Evolutionary conservation across 1,140 invertebrate species (phyloP).

Genomic region (Leptinotarsa undecemlineata): DNA sequence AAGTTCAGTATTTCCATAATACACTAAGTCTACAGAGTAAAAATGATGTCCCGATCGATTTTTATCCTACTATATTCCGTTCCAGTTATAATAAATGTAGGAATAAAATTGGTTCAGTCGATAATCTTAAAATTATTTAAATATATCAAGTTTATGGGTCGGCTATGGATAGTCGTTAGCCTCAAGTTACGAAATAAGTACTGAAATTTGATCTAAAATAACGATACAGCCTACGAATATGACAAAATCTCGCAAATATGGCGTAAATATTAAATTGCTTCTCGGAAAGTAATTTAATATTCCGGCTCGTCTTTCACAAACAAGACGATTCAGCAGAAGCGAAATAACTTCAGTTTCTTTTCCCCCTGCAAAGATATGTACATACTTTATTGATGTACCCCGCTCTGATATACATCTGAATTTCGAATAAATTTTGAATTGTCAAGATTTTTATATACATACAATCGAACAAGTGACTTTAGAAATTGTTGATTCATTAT

Average conservation of each 20-base stretch:
- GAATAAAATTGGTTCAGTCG: conserved; percentile 14
- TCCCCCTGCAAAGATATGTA: background rate
- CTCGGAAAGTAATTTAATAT: background rate
- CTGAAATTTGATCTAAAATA: conserved; percentile 24
- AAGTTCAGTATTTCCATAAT: conserved; percentile 19
- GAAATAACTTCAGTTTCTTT: background rate
- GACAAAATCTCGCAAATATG: conserved; percentile 20
- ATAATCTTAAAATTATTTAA: conserved; percentile 19
- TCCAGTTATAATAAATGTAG: background rate
- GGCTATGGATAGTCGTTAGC: conserved; percentile 1
- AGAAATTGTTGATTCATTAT: background rate
- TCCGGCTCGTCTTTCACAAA: background rate
- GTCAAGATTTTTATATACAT: background rate
- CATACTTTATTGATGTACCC: background rate
- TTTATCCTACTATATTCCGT: conserved; percentile 10
- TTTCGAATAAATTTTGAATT: background rate
- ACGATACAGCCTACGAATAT: conserved; percentile 18
- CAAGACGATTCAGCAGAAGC: conserved; percentile 1
- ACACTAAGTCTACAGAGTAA: conserved; percentile 9
- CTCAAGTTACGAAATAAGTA: conserved; percentile 19
- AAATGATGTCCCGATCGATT: conserved; percentile 3
- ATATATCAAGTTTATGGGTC: conserved; percentile 9
- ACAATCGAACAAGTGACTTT: background rate
- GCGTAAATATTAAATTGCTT: background rate
- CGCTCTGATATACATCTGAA: background rate